Conservation (phyloP, 2,797 vertebrate genomes). For the Aeoliscus strigatus region DNA sequence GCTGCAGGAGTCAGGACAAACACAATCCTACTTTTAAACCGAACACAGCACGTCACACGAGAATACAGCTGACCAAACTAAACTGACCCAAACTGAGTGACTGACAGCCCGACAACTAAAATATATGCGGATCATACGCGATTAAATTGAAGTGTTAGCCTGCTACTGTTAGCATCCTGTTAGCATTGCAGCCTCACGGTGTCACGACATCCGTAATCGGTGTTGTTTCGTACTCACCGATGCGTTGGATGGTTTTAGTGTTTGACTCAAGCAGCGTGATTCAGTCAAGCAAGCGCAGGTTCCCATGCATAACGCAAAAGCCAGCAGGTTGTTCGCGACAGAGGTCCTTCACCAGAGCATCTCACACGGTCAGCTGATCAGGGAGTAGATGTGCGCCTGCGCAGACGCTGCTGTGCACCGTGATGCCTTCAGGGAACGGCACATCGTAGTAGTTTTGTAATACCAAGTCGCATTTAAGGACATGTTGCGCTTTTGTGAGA, state of each 20-base stretch:
- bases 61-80: not conserved
- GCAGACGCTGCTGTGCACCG: constrained; percentile 21
- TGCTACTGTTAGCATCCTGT: constrained; percentile 37
- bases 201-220: constrained; percentile 53
- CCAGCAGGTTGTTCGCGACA: constrained; percentile 34
- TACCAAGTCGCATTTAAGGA: not conserved
- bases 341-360: constrained; percentile 54
- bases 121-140: not conserved
- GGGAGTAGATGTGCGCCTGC: constrained; percentile 38
- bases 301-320: constrained; percentile 40
- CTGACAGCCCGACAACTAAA: too few species aligned
- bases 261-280: constrained; percentile 19
- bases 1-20: constrained; percentile 8
- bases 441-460: not conserved
- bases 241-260: constrained; percentile 12
- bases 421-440: constrained; percentile 20
- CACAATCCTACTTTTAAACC: not conserved
- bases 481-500: accelerated
- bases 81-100: too few species aligned
- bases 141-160: constrained; percentile 30
- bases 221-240: constrained; percentile 49
- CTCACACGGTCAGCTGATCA: constrained; percentile 75
- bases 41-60: constrained; percentile 5
- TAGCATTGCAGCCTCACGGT: constrained; percentile 23
- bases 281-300: constrained; percentile 20